Conservation (phyloP, 2,797 vertebrate species). For the Euphonia xanthogaster region DNA sequence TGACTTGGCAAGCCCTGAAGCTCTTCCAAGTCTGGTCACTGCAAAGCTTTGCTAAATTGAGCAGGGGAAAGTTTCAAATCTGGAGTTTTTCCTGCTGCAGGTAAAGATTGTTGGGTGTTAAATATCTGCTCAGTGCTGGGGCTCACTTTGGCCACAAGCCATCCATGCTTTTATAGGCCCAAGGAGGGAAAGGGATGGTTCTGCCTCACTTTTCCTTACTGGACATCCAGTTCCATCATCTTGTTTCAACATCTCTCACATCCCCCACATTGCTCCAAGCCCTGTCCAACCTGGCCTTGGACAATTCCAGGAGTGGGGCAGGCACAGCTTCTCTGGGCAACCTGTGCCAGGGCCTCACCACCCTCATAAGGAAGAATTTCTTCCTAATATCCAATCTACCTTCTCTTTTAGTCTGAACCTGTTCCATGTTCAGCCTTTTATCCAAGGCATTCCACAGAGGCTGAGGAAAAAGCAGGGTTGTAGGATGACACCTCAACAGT, state of each 20-base stretch:
- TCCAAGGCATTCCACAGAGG: neutral
- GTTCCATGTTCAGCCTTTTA: neutral
- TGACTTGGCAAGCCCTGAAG: conserved; percentile 3
- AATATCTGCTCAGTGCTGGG: neutral
- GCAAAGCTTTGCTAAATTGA: conserved; percentile 6
- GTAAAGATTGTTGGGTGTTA: conserved; percentile 18
- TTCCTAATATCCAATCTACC: neutral
- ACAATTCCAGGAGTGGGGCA: neutral
- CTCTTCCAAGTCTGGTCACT: neutral
- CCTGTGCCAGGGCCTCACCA: rapidly evolving
- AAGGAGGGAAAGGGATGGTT: neutral
- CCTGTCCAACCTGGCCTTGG: rapidly evolving
- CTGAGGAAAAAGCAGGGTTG: neutral
- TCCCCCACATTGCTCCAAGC: neutral
- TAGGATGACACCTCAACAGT: no score
- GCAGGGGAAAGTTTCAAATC: neutral
- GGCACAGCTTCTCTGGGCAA: neutral
- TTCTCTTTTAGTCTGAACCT: neutral
- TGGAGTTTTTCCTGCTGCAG: neutral
- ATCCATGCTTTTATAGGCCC: neutral
- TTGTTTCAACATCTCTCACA: neutral
- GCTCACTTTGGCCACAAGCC: neutral
- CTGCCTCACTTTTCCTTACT: neutral
- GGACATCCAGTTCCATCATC: neutral
- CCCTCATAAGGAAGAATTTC: neutral